phyloP scores from a whole-genome alignment of 2,113 vertebrate species.

The Cochlearius cochlearius region DNA sequence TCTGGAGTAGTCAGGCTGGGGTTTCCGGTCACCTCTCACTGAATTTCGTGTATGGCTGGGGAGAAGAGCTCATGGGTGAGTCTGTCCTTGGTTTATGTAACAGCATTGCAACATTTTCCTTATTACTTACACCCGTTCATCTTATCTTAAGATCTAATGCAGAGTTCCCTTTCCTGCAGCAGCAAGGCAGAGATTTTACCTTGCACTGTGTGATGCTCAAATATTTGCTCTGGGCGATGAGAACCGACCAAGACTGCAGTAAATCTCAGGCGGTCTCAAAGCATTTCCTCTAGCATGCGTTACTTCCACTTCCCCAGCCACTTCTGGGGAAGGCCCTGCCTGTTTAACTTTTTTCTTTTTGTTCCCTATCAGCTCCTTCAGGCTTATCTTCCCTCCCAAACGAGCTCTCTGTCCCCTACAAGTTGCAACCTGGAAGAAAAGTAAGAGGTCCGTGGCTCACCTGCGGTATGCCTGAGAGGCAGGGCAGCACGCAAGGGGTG shows the following conservation, averaged over 20 bases:
- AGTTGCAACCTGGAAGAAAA: background rate
- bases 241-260: background rate
- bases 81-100: background rate
- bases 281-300: background rate
- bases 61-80: background rate
- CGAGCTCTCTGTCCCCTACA: background rate
- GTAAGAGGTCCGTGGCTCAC: background rate
- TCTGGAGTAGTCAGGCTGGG: background rate
- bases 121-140: background rate
- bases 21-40: background rate
- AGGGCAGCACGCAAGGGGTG: rapidly evolving
- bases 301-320: background rate
- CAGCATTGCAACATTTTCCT: background rate
- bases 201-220: background rate
- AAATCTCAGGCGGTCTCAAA: background rate
- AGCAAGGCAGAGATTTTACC: background rate
- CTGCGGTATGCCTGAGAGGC: too few relatives aligned
- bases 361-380: background rate
- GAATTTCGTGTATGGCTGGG: background rate
- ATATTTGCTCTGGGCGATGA: background rate
- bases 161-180: background rate
- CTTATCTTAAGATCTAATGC: background rate
- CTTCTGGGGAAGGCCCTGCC: background rate
- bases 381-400: background rate
- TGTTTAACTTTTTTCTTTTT: background rate